Percentiles rank a stretch among this genome's conserved stretches.
Evolutionary conservation across 2,888 invertebrate species (phyloP).

Genomic region (Drosophila austrosaltans): DNA sequence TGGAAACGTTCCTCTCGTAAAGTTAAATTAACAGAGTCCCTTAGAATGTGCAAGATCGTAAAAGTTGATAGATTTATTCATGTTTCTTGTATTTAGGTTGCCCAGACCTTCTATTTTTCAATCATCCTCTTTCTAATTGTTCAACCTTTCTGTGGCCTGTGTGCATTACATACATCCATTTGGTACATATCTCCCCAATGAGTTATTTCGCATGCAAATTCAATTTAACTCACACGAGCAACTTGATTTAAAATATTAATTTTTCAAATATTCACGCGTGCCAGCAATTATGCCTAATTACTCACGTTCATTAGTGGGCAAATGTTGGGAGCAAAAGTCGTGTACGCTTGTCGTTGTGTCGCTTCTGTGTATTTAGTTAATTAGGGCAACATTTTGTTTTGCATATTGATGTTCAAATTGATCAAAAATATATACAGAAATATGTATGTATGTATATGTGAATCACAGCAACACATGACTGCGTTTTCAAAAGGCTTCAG

Average conservation of each 20-base stretch:
- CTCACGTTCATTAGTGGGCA: constrained; percentile 36
- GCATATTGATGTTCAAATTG: background rate
- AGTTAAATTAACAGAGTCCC: no score
- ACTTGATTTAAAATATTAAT: constrained; percentile 13
- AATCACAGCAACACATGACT: no score
- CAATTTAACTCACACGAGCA: constrained; percentile 7
- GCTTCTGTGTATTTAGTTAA: constrained; percentile 9
- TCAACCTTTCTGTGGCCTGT: background rate
- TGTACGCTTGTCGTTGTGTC: background rate
- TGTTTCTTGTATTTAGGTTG: background rate
- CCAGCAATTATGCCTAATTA: constrained; percentile 54
- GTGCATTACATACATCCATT: background rate
- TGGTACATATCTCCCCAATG: background rate
- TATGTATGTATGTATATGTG: no score
- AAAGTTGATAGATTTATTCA: no score
- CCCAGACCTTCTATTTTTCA: background rate
- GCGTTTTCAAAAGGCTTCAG: no score
- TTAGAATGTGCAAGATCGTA: no score
- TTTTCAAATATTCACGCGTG: constrained; percentile 13
- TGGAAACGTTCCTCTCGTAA: no score
- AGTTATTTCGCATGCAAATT: constrained; percentile 1
- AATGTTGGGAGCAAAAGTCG: constrained; percentile 7
- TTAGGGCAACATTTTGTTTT: background rate
- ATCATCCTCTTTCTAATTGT: background rate
- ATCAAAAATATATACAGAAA: background rate